phyloP scores from a whole-genome alignment of 2,113 vertebrate species.

The Psilopsiagon aymara region DNA sequence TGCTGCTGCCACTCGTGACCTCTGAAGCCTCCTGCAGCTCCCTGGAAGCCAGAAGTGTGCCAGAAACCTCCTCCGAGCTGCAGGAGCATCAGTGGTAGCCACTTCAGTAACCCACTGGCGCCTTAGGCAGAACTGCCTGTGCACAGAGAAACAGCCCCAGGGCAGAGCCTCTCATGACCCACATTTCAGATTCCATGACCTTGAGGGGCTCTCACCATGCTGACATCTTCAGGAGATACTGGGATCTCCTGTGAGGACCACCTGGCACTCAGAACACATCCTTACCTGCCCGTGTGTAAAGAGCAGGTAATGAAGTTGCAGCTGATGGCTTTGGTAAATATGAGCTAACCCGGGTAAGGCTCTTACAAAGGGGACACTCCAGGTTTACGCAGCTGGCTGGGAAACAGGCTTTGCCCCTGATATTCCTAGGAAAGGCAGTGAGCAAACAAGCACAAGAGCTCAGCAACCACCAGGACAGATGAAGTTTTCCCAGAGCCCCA shows the following conservation, averaged over 20 bases:
- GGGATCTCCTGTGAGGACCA: neutral
- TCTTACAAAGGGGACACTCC: neutral
- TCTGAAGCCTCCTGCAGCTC: neutral
- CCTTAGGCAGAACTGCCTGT: neutral
- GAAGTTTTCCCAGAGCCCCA: neutral
- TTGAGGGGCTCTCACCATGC: neutral
- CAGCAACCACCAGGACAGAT: neutral
- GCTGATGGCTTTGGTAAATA: neutral
- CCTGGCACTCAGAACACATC: neutral
- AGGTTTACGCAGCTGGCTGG: neutral
- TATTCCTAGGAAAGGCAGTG: neutral
- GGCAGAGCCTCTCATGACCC: neutral
- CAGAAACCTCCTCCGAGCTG: neutral
- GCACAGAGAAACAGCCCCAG: neutral
- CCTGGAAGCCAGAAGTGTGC: neutral
- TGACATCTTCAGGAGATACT: neutral
- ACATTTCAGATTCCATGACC: neutral
- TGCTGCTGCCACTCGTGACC: neutral
- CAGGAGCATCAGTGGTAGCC: neutral
- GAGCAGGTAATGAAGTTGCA: neutral
- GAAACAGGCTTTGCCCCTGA: neutral
- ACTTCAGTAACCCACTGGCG: neutral
- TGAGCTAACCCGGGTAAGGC: neutral
- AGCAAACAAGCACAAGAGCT: neutral
- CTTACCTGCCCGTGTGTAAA: neutral